These are phyloP conservation scores for Conops quadrifasciatus DNA, from an alignment of 2,888 invertebrate species.

Conservation along the genomic window DNA sequence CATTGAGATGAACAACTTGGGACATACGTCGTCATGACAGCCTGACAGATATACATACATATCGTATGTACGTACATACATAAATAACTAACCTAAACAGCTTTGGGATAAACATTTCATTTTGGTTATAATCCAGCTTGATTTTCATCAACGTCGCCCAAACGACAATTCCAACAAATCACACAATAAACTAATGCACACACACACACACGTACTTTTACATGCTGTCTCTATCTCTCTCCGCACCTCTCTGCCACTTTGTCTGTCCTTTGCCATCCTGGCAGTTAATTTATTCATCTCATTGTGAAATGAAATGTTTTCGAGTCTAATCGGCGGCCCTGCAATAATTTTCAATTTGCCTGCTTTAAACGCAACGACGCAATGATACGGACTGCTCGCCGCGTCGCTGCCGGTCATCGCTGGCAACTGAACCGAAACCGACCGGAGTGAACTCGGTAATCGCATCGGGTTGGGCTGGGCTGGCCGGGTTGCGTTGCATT, in stretches of 20 bases:
- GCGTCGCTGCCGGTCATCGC: neutral
- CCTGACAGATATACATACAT: no score
- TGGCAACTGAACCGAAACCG: neutral
- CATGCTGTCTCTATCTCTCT: slow-evolving; percentile 1
- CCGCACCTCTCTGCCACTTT: neutral
- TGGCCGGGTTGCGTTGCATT: no score
- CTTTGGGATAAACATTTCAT: slow-evolving; percentile 4
- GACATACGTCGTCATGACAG: neutral
- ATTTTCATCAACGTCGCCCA: slow-evolving; percentile 1
- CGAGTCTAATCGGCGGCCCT: slow-evolving; percentile 28
- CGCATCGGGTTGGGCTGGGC: no score
- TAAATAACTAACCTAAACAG: slow-evolving; percentile 6
- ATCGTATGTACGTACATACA: neutral
- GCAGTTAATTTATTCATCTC: slow-evolving; percentile 33
- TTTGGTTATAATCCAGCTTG: neutral
- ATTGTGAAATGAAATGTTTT: slow-evolving; percentile 35
- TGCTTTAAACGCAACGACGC: slow-evolving; percentile 37
- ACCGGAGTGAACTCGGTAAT: no score
- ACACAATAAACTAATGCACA: neutral
- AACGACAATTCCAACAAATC: neutral
- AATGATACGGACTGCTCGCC: slow-evolving; percentile 6
- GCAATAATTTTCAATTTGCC: slow-evolving; percentile 37
- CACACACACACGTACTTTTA: neutral
- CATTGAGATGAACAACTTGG: neutral
- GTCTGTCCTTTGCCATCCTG: slow-evolving; percentile 15